Conservation (phyloP, 2,113 vertebrate genomes). For the Malurus alboscapulatus region DNA sequence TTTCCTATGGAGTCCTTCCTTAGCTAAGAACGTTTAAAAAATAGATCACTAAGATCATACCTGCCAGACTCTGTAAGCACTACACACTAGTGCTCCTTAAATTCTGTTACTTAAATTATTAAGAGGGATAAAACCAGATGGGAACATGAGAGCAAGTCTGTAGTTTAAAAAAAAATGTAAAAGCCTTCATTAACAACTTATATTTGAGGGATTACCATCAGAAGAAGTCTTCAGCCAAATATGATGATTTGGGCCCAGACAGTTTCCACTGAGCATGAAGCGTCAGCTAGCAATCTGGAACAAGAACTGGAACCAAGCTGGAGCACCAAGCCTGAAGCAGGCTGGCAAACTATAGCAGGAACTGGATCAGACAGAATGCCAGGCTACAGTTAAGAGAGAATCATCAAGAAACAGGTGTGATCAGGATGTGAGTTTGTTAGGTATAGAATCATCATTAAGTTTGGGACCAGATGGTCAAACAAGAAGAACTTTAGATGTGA, state of each 20-base stretch:
- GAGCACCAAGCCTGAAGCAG: neutral
- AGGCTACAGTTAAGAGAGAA: neutral
- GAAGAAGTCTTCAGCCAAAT: neutral
- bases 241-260: neutral
- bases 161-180: neutral
- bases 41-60: neutral
- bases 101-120: neutral
- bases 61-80: neutral
- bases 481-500: neutral
- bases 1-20: neutral
- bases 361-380: neutral
- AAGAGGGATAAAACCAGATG: neutral
- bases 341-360: neutral
- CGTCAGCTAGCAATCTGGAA: neutral
- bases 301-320: neutral
- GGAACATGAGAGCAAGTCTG: neutral
- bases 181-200: neutral
- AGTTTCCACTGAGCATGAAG: neutral
- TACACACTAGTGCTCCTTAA: neutral
- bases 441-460: neutral
- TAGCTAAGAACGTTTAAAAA: neutral
- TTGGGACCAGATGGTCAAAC: neutral
- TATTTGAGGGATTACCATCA: neutral
- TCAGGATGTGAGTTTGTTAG: neutral
- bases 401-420: neutral